Percentiles rank a stretch among this genome's conserved stretches.
Conservation (phyloP, 2,797 vertebrate species). For the Sebastes cheni region DNA sequence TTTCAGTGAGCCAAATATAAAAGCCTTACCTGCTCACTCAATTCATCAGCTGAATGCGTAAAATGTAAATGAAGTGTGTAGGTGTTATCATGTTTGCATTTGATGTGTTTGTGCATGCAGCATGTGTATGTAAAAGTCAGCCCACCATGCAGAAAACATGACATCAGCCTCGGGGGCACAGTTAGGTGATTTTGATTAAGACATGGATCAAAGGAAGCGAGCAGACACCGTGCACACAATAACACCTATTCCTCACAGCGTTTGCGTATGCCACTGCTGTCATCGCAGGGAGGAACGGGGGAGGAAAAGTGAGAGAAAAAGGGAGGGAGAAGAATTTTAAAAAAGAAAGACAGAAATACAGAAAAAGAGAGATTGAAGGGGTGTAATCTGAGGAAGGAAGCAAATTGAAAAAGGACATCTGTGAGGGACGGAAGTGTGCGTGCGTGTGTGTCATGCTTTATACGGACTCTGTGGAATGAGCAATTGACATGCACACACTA, state of each 20-base stretch:
- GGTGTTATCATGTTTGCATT: neutral
- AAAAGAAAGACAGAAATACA: neutral
- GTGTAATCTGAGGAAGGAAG: neutral
- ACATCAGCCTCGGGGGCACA: conserved; percentile 11
- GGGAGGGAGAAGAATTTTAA: neutral
- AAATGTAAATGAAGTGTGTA: neutral
- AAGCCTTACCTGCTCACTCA: neutral
- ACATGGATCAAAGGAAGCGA: conserved; percentile 22
- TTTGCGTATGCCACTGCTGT: neutral
- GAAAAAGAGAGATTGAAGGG: neutral
- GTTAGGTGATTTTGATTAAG: conserved; percentile 23
- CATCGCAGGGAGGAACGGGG: neutral
- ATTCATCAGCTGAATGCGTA: neutral
- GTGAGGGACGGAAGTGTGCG: neutral
- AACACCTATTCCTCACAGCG: neutral
- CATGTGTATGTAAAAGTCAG: conserved; percentile 3
- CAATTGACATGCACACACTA: neutral
- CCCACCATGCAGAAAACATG: neutral
- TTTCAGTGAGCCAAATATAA: neutral
- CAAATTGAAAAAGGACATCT: conserved; percentile 7
- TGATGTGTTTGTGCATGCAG: neutral
- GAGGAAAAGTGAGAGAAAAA: neutral
- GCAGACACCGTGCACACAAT: neutral
- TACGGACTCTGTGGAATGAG: neutral
- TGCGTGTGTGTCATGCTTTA: neutral